Base-by-base conservation (phyloP, 2,113 vertebrate species). In the Oreotrochilus melanogaster region DNA sequence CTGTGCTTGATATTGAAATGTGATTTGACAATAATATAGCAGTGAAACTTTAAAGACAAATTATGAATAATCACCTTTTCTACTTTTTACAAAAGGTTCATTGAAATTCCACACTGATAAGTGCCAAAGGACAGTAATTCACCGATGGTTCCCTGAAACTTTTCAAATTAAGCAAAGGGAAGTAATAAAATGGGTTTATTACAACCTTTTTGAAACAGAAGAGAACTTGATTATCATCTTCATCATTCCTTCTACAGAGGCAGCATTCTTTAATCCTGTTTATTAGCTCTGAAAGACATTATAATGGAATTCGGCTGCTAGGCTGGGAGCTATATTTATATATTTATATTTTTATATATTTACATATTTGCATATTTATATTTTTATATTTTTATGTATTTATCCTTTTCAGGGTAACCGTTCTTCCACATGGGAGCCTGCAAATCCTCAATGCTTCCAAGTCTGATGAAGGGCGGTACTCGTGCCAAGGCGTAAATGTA, bases 401-500 rank as follows among this genome's bases (percentile, higher is more conserved):
- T 94, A 88, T 97, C 50, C 82, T 98, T 98, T 98, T 96, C 98
- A 99, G 99, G 98, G 96, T 99, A 97, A 98, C 97, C 97, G 89
- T 99, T 97, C 98, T 99, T 97, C 98, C 98, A 96, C 98, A 99
- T 95, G 99, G 99, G 90, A 99, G 97, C 69, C 98, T 99, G 64
- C 97, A 96, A 95, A 99, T 99, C 95, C 94, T 98, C 88, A 99
- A 99, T 89, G 98, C 98, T 97, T 98, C 99, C 82, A 99, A 98
- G 87, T 97, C 98, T 25, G 99, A 99, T 86, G 99, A 99, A 97
- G 99, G 99, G 57, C 98, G 94, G 71, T 99, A 99, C 33, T 84
- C 98, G 86, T 99, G 99, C 96, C 98, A 95, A 91, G 99, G 98
- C 10, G 98, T 99, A 96, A 99, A 99, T 94, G 92, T 99, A 95